Percentiles rank a stretch among this genome's conserved stretches.
Evolutionary conservation across 2,888 invertebrate species (phyloP).

Genomic region (Leptarthrus brevirostris): DNA sequence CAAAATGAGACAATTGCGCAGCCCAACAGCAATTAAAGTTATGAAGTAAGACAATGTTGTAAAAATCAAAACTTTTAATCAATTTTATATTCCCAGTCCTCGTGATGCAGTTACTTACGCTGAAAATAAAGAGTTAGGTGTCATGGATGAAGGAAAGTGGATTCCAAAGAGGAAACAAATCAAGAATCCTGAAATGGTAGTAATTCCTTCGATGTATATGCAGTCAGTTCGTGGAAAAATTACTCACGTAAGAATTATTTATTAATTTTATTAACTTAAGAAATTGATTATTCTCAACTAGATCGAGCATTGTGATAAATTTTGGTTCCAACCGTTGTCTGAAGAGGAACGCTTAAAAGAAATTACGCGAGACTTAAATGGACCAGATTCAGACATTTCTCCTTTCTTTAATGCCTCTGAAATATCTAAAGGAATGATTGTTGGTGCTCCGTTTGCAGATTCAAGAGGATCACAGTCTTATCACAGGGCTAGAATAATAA

Average conservation of each 20-base stretch:
- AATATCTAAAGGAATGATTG: slow-evolving; percentile 68
- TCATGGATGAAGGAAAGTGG: slow-evolving; percentile 60
- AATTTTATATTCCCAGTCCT: slow-evolving; percentile 62
- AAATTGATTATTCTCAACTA: slow-evolving; percentile 51
- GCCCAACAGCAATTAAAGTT: slow-evolving; percentile 57
- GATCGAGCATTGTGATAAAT: slow-evolving; percentile 63
- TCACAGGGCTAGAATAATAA: slow-evolving; percentile 71
- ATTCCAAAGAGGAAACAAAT: slow-evolving; percentile 58
- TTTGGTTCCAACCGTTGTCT: slow-evolving; percentile 63
- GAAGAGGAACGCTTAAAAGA: slow-evolving; percentile 60
- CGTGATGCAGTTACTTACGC: slow-evolving; percentile 69
- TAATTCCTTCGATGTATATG: slow-evolving; percentile 71
- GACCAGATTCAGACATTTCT: slow-evolving; percentile 58
- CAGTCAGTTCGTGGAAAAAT: slow-evolving; percentile 68
- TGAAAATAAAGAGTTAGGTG: slow-evolving; percentile 61
- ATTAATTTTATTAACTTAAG: slow-evolving; percentile 27
- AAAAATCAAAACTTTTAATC: no score
- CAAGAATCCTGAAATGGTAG: slow-evolving; percentile 69
- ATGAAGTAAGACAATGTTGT: slow-evolving; percentile 65
- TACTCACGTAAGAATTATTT: slow-evolving; percentile 72
- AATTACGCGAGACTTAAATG: slow-evolving; percentile 66
- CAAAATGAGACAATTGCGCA: slow-evolving; percentile 73
- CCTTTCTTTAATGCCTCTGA: slow-evolving; percentile 59
- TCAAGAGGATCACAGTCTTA: slow-evolving; percentile 62
- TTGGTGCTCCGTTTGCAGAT: slow-evolving; percentile 72